These are phyloP conservation scores for Adoxophyes honmai DNA, from an alignment of 1,140 invertebrate genomes.

Conservation along the genomic window DNA sequence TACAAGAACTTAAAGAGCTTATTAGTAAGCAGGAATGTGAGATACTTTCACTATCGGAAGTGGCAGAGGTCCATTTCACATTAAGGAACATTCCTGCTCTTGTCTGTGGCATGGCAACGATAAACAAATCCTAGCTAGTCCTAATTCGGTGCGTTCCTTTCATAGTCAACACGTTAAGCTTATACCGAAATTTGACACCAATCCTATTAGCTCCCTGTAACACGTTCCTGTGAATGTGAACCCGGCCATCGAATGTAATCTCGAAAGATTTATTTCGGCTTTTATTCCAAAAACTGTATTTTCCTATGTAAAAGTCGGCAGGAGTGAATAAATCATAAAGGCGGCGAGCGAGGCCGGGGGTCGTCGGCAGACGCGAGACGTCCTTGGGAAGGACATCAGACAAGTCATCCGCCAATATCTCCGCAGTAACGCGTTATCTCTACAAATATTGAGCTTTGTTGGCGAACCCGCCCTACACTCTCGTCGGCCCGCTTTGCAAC, in stretches of 20 bases:
- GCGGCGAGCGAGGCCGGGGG: neutral
- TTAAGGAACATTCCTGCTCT: no score
- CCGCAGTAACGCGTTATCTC: constrained; percentile 1
- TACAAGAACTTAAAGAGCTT: no score
- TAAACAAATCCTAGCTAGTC: no score
- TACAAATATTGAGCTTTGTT: constrained; percentile 13
- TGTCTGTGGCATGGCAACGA: no score
- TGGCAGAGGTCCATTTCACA: no score
- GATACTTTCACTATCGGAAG: no score
- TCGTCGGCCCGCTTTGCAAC: neutral
- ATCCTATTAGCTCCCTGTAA: neutral
- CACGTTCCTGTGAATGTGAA: neutral
- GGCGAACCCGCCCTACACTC: neutral
- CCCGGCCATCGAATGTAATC: neutral
- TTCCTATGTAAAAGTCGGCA: neutral
- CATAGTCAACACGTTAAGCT: neutral
- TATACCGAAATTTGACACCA: constrained; percentile 8
- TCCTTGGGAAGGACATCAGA: constrained; percentile 2
- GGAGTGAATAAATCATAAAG: constrained; percentile 13
- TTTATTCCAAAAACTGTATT: neutral
- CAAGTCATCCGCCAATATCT: neutral
- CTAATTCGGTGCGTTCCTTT: no score
- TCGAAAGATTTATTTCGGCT: neutral
- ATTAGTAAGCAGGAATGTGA: no score
- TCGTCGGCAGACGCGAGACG: neutral